phyloP scores from a whole-genome alignment of 2,113 vertebrate genomes.

The Odocoileus virginianus region DNA sequence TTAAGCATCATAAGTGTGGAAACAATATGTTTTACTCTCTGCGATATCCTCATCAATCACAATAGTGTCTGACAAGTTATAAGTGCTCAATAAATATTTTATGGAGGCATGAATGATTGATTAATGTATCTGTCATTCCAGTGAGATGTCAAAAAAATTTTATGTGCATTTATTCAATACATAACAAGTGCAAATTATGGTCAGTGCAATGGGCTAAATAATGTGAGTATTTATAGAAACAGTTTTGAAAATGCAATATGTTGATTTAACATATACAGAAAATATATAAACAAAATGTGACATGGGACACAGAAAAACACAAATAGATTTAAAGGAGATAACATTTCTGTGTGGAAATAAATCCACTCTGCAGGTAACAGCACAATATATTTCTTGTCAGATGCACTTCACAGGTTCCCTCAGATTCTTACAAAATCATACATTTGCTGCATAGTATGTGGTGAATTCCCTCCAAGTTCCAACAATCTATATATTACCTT shows the following conservation, averaged over 20 bases:
- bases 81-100: not conserved
- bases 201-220: not conserved
- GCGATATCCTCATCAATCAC: not conserved
- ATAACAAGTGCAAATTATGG: not conserved
- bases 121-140: not conserved
- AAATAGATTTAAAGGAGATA: not conserved
- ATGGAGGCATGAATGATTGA: not conserved
- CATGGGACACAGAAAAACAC: not conserved
- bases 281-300: not conserved
- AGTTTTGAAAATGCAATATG: not conserved
- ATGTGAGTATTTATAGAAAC: not conserved
- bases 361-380: not conserved
- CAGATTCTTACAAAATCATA: not conserved
- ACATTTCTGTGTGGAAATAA: not conserved
- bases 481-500: not conserved
- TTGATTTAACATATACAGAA: not conserved
- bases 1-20: not conserved
- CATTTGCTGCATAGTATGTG: not conserved
- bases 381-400: not conserved
- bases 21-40: not conserved
- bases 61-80: not conserved
- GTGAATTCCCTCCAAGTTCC: not conserved
- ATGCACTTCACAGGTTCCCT: not conserved
- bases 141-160: not conserved
- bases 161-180: not conserved